A percentile compares a stretch with the other conserved stretches of the same genome.
Conservation (phyloP, 1,140 invertebrate species). For the Anastatus disparis region DNA sequence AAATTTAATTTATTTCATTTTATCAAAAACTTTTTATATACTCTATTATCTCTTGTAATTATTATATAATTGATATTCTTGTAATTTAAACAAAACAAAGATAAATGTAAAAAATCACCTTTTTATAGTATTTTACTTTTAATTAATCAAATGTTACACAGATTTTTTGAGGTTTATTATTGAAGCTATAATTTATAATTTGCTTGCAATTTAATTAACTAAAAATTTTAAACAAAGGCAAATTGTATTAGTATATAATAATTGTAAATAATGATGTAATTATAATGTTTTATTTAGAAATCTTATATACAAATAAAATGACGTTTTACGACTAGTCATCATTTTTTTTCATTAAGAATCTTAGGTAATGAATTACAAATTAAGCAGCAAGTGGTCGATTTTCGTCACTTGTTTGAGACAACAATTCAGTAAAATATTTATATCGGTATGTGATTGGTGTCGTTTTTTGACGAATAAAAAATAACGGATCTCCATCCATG, state of each 20-base stretch:
- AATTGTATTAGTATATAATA: constrained; percentile 28
- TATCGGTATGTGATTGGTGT: constrained; percentile 73
- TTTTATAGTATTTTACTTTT: constrained; percentile 7
- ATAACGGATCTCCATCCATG: constrained; percentile 76
- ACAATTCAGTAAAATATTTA: constrained; percentile 69
- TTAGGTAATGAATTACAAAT: too few relatives aligned
- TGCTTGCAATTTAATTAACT: constrained; percentile 3
- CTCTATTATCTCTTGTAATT: too few relatives aligned
- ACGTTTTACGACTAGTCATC: constrained; percentile 21
- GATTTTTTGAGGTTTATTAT: not conserved
- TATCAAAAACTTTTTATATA: too few relatives aligned
- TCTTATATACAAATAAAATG: constrained; percentile 39
- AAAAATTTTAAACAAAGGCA: not conserved
- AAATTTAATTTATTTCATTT: too few relatives aligned
- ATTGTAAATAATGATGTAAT: constrained; percentile 38
- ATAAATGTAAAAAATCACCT: not conserved
- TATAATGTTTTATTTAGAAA: constrained; percentile 39
- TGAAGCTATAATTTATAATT: not conserved
- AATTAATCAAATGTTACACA: not conserved
- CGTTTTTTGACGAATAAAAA: constrained; percentile 71
- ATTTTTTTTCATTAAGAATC: constrained; percentile 29
- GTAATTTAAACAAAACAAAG: too few relatives aligned
- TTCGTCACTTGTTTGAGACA: too few relatives aligned
- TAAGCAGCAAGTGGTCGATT: too few relatives aligned
- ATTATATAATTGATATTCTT: constrained; percentile 12